Base-by-base conservation (phyloP, 1,140 invertebrate genomes). In the Caenorhabditis inopinata region DNA sequence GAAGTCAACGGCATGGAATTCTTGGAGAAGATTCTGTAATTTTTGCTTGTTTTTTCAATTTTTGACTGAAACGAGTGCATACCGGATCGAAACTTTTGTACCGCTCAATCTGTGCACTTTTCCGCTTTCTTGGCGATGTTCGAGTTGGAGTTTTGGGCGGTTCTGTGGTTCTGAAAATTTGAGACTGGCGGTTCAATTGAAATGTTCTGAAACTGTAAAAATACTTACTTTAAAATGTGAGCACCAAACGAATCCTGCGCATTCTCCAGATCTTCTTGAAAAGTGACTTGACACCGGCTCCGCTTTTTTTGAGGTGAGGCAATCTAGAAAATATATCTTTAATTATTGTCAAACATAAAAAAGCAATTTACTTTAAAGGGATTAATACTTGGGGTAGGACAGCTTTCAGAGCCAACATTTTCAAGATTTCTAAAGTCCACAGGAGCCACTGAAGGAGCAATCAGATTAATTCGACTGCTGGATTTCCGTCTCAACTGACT, bases 31-130 rank as follows among this genome's bases (percentile, higher is more conserved):
- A 0, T 5, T 21, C 51, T 58, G 51, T 0, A 58, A 9, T 23
- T 23, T n/a, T n/a, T n/a, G n/a, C n/a, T n/a, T n/a, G n/a, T n/a
- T n/a, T n/a, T n/a, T 51, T 51, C 4, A 51, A 21, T 21, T 4
- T 51, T 51, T 4, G 48, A 4, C 32, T 21, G 5, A n/a, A 21
- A 32, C 27, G 25, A 58, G 9, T 11, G 2, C 16, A 32, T 32
- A 58, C 51, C 2, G 58, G 58, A 68, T 68, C 58, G n/a, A 68
- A 68, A 42, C 58, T 68, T 18, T 38, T n/a, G n/a, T 21, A n/a
- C n/a, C 58, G 12, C n/a, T 35, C 32, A 18, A 68, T 29, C n/a
- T 68, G 58, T 38, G 53, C 11, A n/a, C 9, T 58, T 21, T 38
- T 68, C 11, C n/a, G n/a, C n/a, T 68, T 68, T n/a, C 58, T 35